A percentile compares a stretch with the other conserved stretches of the same genome.
phyloP scores from a whole-genome alignment of 2,888 invertebrate species.

The Meteorus colon region DNA sequence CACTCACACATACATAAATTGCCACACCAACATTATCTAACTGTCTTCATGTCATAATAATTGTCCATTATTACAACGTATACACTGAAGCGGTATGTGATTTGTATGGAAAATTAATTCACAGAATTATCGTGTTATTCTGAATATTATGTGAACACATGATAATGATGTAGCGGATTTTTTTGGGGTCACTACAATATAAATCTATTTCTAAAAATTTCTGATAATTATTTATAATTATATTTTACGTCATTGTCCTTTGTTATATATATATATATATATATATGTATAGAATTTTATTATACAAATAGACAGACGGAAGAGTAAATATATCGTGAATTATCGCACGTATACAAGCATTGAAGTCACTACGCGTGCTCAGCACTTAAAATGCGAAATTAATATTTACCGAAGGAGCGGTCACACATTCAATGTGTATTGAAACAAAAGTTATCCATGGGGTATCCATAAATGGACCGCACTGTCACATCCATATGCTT shows the following conservation, averaged over 20 bases:
- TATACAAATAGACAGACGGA: not conserved
- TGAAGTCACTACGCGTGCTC: conserved; percentile 18
- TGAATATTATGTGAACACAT: conserved; percentile 16
- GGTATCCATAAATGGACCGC: conserved; percentile 7
- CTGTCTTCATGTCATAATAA: conserved; percentile 27
- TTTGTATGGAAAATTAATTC: conserved; percentile 31
- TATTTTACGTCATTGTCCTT: too few species aligned
- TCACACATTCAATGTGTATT: not conserved
- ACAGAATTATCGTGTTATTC: conserved; percentile 24
- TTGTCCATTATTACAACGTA: conserved; percentile 37
- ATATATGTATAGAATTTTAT: not conserved
- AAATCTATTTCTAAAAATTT: not conserved
- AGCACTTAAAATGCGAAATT: conserved; percentile 6
- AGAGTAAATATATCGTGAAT: conserved; percentile 9
- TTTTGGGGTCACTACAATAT: conserved; percentile 16
- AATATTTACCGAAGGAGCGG: conserved; percentile 14
- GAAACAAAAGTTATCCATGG: not conserved
- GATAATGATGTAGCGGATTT: conserved; percentile 28
- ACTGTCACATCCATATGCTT: not conserved
- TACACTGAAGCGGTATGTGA: not conserved
- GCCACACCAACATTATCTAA: conserved; percentile 2
- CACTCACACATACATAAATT: not conserved
- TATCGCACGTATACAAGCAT: conserved; percentile 12
- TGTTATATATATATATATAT: too few species aligned
- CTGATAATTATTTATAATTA: not conserved